Evolutionary conservation across 2,797 vertebrate genomes (phyloP).

Genomic region (Coregonus ussuriensis): DNA sequence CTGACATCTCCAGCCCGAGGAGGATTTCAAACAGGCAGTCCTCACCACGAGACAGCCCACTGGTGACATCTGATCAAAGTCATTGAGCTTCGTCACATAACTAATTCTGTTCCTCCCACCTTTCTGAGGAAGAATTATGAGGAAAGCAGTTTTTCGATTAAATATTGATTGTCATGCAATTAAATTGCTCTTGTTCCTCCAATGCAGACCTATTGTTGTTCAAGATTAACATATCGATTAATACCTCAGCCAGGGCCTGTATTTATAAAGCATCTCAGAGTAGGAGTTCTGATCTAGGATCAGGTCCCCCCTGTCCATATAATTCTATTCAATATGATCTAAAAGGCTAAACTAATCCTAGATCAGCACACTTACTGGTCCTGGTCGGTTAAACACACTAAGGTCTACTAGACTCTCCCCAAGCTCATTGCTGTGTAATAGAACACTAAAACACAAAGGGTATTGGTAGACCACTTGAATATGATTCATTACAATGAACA

Average conservation of each 20-base stretch:
- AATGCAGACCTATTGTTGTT: too few relatives aligned
- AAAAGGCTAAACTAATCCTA: background rate
- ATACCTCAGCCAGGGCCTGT: too few relatives aligned
- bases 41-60: conserved; percentile 4
- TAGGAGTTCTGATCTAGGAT: conserved; percentile 14
- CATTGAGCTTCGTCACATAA: conserved; percentile 1
- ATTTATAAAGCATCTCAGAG: background rate
- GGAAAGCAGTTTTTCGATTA: conserved; percentile 11
- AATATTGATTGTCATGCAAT: conserved; percentile 46
- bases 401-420: background rate
- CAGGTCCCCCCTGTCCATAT: background rate
- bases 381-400: background rate
- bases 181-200: too few relatives aligned
- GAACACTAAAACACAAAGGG: background rate
- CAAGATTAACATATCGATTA: too few relatives aligned
- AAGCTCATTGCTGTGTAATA: background rate
- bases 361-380: background rate
- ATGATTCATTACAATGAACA: background rate
- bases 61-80: conserved; percentile 28
- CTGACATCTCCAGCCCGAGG: conserved; percentile 26
- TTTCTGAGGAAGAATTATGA: conserved; percentile 29
- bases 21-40: conserved; percentile 18
- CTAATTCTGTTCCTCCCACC: background rate
- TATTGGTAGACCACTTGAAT: background rate
- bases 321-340: background rate